Percentiles rank a stretch among this genome's conserved stretches.
phyloP scores from a whole-genome alignment of 1,140 invertebrate species.

The Camponotus pennsylvanicus region DNA sequence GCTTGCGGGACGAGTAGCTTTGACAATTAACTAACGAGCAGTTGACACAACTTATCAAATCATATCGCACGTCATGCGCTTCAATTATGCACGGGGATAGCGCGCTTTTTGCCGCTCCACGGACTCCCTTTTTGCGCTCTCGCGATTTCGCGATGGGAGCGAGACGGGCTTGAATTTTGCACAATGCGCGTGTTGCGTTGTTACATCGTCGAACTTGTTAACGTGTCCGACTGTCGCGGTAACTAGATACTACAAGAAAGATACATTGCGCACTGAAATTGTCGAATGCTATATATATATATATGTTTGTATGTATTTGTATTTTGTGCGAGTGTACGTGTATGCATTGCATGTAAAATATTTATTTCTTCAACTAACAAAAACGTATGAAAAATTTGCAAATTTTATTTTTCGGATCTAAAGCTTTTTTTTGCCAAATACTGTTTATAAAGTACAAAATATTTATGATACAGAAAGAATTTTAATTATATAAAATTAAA shows the following conservation, averaged over 20 bases:
- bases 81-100: slow-evolving; percentile 69
- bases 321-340: neutral
- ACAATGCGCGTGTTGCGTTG: neutral
- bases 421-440: neutral
- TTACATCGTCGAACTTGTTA: slow-evolving; percentile 16
- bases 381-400: neutral
- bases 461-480: neutral
- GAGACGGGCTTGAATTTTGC: neutral
- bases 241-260: slow-evolving; percentile 17
- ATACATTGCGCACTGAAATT: neutral
- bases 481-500: neutral
- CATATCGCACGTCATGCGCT: slow-evolving; percentile 77
- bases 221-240: slow-evolving; percentile 14
- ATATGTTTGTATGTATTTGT: neutral
- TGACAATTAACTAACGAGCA: slow-evolving; percentile 86
- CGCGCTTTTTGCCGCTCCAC: slow-evolving; percentile 14
- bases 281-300: neutral
- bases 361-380: neutral
- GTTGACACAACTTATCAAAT: slow-evolving; percentile 86
- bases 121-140: slow-evolving; percentile 22
- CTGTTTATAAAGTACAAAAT: neutral
- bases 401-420: neutral
- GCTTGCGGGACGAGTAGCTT: slow-evolving; percentile 54
- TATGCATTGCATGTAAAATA: neutral
- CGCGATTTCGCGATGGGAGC: neutral